These are phyloP conservation scores for Ernsta delagoae DNA, from an alignment of 2,888 invertebrate genomes.

Conservation along the genomic window DNA sequence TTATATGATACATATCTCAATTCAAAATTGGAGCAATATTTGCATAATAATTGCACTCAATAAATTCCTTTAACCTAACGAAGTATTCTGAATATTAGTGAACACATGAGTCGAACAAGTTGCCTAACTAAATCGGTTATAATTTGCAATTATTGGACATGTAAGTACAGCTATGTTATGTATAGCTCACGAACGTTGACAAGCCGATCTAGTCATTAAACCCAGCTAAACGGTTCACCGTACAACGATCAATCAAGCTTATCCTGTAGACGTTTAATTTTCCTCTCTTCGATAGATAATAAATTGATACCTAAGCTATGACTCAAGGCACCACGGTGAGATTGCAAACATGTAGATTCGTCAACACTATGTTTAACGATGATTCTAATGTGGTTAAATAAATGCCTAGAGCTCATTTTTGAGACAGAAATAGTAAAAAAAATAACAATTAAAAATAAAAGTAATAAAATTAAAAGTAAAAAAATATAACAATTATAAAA, in stretches of 20 bases:
- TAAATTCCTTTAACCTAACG: background rate
- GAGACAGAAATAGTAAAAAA: too few relatives aligned
- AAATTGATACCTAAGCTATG: background rate
- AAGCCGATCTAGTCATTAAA: slow-evolving; percentile 3
- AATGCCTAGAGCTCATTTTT: too few relatives aligned
- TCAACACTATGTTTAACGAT: background rate
- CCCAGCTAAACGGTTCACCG: background rate
- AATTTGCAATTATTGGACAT: background rate
- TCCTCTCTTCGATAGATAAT: background rate
- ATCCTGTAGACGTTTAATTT: slow-evolving; percentile 17
- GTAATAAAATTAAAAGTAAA: too few relatives aligned
- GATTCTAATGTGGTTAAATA: background rate
- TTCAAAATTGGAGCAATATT: background rate
- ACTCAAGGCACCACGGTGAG: background rate
- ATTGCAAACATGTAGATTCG: background rate
- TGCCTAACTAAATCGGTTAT: background rate
- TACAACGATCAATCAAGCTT: slow-evolving; percentile 15
- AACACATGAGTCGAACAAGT: background rate
- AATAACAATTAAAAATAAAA: too few relatives aligned
- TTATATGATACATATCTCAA: too few relatives aligned
- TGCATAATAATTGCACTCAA: background rate
- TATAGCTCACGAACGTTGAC: background rate
- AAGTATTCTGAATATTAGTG: background rate
- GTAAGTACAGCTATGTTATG: too few relatives aligned
- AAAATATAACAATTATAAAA: too few relatives aligned